These are phyloP conservation scores for Eilema depressum DNA, from an alignment of 2,888 invertebrate genomes.

Conservation along the genomic window DNA sequence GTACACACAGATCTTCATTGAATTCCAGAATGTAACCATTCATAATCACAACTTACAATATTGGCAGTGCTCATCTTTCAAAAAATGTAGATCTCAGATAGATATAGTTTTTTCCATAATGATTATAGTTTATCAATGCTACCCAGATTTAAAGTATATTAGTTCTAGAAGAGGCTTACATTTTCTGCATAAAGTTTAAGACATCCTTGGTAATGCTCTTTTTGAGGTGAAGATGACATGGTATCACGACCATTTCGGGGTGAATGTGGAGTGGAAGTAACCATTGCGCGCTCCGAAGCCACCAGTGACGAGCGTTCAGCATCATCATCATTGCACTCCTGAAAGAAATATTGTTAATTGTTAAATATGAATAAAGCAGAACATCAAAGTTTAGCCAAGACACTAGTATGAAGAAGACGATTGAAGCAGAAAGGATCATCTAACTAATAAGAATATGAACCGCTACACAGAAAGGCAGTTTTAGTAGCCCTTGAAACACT, in stretches of 20 bases:
- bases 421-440: neutral
- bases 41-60: no score
- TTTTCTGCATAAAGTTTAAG: slow-evolving; percentile 93
- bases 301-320: slow-evolving; percentile 85
- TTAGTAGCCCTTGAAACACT: no score
- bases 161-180: slow-evolving; percentile 77
- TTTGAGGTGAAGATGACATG: slow-evolving; percentile 83
- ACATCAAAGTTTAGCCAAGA: no score
- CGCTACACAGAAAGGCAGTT: no score
- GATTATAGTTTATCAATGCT: no score
- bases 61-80: no score
- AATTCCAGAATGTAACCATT: no score
- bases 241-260: slow-evolving; percentile 63
- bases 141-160: neutral
- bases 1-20: no score
- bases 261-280: slow-evolving; percentile 73
- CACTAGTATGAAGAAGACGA: no score
- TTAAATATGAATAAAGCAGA: neutral
- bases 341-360: slow-evolving; percentile 10
- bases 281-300: slow-evolving; percentile 78
- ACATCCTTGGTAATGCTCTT: slow-evolving; percentile 91
- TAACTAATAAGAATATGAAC: neutral
- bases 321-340: slow-evolving; percentile 88
- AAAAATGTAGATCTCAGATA: no score
- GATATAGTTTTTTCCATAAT: no score